Percentiles rank a stretch among this genome's conserved stretches.
Conservation (phyloP, 2,888 invertebrate species). For the Mythimna lalbum region DNA sequence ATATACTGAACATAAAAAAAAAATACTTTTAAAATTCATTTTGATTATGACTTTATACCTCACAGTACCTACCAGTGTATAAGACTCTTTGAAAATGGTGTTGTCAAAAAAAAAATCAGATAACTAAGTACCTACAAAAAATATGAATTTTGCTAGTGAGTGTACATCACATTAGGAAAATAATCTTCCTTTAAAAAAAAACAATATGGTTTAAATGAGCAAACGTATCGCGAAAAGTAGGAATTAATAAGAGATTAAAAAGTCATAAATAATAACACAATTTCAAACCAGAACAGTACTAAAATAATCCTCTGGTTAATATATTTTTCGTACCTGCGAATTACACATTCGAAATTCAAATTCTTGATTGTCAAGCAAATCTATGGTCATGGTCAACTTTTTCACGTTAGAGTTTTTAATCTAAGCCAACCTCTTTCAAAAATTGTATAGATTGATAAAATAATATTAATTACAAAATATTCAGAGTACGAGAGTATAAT, state of each 20-base stretch:
- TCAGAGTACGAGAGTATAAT: conserved; percentile 45
- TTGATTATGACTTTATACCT: neutral
- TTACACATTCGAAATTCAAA: conserved; percentile 31
- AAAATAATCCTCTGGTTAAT: neutral
- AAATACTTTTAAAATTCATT: neutral
- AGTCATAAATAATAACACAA: neutral
- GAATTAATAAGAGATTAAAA: neutral
- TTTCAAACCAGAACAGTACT: neutral
- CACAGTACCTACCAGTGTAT: no score
- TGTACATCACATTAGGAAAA: neutral
- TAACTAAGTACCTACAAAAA: no score
- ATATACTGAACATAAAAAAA: neutral
- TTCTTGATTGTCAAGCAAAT: conserved; percentile 37
- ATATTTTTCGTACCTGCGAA: neutral
- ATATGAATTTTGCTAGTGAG: neutral
- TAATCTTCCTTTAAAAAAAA: neutral
- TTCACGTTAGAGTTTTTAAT: conserved; percentile 18
- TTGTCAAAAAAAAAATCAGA: no score
- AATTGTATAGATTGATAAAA: conserved; percentile 46
- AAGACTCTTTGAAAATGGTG: neutral
- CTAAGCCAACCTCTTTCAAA: conserved; percentile 15
- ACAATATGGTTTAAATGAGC: no score
- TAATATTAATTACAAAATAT: conserved; percentile 58
- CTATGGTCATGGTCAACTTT: conserved; percentile 15
- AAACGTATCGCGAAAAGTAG: no score